Evolutionary conservation across 2,113 vertebrate genomes (phyloP), one percentile per base, ranked within the genome.

Genomic region (Labeo catla): DNA sequence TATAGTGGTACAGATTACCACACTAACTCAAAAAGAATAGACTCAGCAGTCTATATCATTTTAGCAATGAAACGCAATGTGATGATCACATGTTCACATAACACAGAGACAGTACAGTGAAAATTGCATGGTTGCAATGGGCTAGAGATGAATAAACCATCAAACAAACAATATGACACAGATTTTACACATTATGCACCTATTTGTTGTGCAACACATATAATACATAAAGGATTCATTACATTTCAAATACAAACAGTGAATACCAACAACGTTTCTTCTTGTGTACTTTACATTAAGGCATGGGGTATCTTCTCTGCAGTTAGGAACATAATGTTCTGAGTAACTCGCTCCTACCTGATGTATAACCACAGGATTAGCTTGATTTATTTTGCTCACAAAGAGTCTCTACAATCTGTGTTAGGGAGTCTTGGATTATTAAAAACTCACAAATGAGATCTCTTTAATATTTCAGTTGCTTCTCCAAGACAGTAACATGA

Each of bases 251-350:
- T 85, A 90, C 85, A 74, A 87, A 92, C 90, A 84, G 80, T 90
- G 88, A 90, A 73, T 88, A 88, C 90, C 90, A 90, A 70, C 86
- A 92, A 89, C 84, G 92, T 91, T 92, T 92, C 89, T 77, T 84
- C 88, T 91, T 91, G 87, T 89, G 89, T 86, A 90, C 88, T 93
- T 93, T 93, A 94, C 92, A 95, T 95, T 95, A 95, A 95, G 95
- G 94, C 95, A 93, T 94, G 93, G 91, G 95, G 88, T 87, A 74
- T 89, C 54, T 81, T 47, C 61, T 81, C 68, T 84, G 81, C 85
- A 84, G 81, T 61, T 36, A 36, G 57, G 43, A 59, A 73, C 80
- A 68, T 47, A 59, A 57, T 3, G 57, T 77, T 65, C 81, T 84
- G 74, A 86, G 66, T 68, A 81, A 81, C 72, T 78, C 70, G 1